A percentile compares a stretch with the other conserved stretches of the same genome.
These are phyloP conservation scores for Oasisia sp. DNA, from an alignment of 2,888 invertebrate genomes.

Conservation along the genomic window DNA sequence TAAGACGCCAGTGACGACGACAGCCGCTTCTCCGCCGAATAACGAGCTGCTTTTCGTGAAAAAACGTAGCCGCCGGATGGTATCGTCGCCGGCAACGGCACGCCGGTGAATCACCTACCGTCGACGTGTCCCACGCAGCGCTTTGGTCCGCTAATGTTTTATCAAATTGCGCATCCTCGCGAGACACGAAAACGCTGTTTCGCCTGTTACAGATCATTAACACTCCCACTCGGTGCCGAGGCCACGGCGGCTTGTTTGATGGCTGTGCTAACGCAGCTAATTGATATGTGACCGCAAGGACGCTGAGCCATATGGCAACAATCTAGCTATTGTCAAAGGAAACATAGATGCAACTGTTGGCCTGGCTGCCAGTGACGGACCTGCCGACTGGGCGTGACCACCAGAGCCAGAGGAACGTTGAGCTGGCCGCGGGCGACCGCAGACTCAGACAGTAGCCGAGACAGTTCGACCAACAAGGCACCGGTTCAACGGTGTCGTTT, in stretches of 20 bases:
- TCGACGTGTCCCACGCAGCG: background rate
- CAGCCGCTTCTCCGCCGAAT: background rate
- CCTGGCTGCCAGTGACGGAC: background rate
- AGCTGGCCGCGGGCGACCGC: background rate
- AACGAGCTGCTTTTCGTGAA: background rate
- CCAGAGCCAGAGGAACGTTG: background rate
- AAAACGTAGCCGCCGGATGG: background rate
- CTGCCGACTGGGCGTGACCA: background rate
- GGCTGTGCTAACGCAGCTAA: background rate
- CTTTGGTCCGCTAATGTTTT: background rate
- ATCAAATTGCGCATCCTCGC: background rate
- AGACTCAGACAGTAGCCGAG: background rate
- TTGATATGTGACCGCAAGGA: background rate
- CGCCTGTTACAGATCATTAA: slow-evolving; percentile 7
- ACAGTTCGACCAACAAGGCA: background rate
- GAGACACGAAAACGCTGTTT: background rate
- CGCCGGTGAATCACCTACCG: background rate
- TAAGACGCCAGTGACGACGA: background rate
- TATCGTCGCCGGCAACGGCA: background rate
- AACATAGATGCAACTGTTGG: background rate
- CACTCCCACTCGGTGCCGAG: background rate
- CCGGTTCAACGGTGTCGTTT: background rate
- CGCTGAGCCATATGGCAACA: background rate
- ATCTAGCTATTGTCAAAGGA: background rate
- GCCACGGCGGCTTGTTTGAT: background rate